Evolutionary conservation across 2,888 invertebrate species (phyloP).

Genomic region (Ditula angustiorana): DNA sequence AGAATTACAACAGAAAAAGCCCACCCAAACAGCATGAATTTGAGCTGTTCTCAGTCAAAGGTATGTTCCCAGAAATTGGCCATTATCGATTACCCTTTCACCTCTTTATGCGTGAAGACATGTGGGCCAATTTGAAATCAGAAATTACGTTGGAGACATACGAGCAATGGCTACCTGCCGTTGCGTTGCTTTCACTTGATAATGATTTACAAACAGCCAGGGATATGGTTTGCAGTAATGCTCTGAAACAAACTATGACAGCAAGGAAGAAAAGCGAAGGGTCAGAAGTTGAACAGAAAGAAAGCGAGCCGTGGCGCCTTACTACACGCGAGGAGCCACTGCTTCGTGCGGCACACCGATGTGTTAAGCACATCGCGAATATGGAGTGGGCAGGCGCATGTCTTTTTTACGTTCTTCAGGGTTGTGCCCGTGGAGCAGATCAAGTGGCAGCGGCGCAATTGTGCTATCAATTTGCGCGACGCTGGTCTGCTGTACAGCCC

Average conservation of each 20-base stretch:
- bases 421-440: conserved; percentile 80
- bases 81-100: conserved; percentile 80
- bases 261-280: conserved; percentile 65
- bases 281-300: conserved; percentile 58
- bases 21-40: conserved; percentile 79
- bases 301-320: conserved; percentile 74
- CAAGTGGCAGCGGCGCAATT: conserved; percentile 82
- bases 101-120: conserved; percentile 78
- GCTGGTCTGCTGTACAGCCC: conserved; percentile 79
- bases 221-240: conserved; percentile 83
- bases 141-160: conserved; percentile 82
- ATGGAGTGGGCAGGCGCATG: conserved; percentile 85
- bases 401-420: conserved; percentile 80
- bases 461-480: conserved; percentile 81
- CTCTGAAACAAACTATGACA: conserved; percentile 83
- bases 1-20: conserved; percentile 73
- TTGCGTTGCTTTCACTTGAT: conserved; percentile 71
- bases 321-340: conserved; percentile 75
- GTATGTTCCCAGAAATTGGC: conserved; percentile 81
- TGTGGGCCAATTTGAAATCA: conserved; percentile 81
- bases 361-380: conserved; percentile 79
- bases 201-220: conserved; percentile 75
- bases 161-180: conserved; percentile 77
- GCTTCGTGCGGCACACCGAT: conserved; percentile 77
- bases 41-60: conserved; percentile 79